phyloP scores from a whole-genome alignment of 2,113 vertebrate genomes.

The Hyperopisus bebe region DNA sequence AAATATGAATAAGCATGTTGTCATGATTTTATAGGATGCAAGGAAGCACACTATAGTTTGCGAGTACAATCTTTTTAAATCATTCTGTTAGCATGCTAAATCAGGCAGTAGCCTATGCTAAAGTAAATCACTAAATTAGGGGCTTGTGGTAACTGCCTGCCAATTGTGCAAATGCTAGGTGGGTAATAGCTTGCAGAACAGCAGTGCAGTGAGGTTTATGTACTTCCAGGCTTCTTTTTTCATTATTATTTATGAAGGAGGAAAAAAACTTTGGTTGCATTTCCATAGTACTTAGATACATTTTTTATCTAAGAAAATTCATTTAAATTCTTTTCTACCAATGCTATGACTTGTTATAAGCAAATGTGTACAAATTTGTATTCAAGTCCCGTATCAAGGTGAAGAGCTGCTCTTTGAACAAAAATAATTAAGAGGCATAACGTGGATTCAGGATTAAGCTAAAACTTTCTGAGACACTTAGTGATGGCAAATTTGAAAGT shows the following conservation, averaged over 20 bases:
- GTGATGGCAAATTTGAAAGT: neutral
- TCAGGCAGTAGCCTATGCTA: neutral
- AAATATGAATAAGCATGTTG: neutral
- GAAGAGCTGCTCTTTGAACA: neutral
- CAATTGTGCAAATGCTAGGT: neutral
- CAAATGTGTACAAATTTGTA: neutral
- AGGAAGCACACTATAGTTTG: neutral
- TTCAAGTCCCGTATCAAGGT: neutral
- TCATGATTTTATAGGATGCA: neutral
- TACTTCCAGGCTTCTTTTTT: neutral
- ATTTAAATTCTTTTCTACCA: neutral
- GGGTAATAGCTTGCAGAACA: neutral
- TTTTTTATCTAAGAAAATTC: neutral
- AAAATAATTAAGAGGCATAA: neutral
- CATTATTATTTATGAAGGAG: neutral
- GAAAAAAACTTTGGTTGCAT: neutral
- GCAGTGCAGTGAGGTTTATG: neutral
- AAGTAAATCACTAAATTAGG: neutral
- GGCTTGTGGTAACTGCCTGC: neutral
- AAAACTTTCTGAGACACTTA: slow-evolving; percentile 1
- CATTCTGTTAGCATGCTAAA: neutral
- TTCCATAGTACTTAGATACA: neutral
- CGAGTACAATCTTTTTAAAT: neutral
- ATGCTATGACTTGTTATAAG: neutral
- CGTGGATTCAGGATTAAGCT: neutral